Evolutionary conservation across 2,113 vertebrate species (phyloP).

Genomic region (Oryctolagus cuniculus): DNA sequence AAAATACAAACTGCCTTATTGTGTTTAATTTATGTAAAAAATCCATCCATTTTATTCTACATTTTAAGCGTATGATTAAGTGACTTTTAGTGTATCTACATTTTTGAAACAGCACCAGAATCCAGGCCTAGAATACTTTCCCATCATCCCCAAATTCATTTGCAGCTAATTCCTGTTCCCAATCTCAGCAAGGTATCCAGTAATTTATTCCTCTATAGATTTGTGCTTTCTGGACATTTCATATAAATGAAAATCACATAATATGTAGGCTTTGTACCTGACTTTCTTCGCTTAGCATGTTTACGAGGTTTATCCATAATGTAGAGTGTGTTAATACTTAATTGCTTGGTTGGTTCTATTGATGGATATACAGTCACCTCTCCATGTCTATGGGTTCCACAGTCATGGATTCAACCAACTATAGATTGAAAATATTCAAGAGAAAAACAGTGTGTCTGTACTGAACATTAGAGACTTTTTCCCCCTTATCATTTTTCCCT

Average conservation of each 20-base stretch:
- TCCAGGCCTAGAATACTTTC: neutral
- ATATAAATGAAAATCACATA: neutral
- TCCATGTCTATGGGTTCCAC: no score
- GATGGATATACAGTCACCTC: neutral
- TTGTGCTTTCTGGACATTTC: neutral
- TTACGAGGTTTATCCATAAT: neutral
- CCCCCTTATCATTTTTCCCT: no score
- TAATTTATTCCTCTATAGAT: neutral
- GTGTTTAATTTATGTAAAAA: neutral
- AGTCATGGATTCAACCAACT: no score
- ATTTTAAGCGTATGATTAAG: neutral
- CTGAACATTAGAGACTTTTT: no score
- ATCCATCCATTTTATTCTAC: neutral
- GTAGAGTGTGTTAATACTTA: neutral
- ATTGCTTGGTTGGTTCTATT: neutral
- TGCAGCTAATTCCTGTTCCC: neutral
- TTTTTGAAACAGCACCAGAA: neutral
- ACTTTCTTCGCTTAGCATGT: neutral
- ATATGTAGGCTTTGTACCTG: neutral
- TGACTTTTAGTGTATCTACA: neutral
- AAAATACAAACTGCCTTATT: neutral
- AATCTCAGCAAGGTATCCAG: neutral
- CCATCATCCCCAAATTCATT: neutral
- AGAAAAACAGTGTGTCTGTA: no score
- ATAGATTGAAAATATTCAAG: no score